Conservation (phyloP, 2,888 invertebrate species). For the Pegoplata infirma region DNA sequence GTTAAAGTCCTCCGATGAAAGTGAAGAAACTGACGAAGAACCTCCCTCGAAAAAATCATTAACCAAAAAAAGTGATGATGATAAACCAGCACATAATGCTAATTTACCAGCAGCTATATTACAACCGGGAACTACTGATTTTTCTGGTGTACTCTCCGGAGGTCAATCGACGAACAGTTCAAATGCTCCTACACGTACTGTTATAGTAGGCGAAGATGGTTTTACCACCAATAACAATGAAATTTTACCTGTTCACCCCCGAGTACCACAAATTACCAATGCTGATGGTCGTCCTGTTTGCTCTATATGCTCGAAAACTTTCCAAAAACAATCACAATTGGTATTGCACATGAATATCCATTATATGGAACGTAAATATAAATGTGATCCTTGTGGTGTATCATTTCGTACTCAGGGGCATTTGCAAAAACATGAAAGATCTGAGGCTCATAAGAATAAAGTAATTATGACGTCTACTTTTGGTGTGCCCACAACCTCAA, state of each 20-base stretch:
- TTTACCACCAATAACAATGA: slow-evolving; percentile 76
- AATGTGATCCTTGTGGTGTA: slow-evolving; percentile 94
- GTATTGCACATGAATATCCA: slow-evolving; percentile 96
- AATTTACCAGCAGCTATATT: slow-evolving; percentile 73
- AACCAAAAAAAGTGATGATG: slow-evolving; percentile 71
- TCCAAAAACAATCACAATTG: slow-evolving; percentile 93
- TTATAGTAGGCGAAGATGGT: slow-evolving; percentile 83
- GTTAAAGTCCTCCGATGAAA: slow-evolving; percentile 64
- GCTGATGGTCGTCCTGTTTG: slow-evolving; percentile 87
- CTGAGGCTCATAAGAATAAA: slow-evolving; percentile 94
- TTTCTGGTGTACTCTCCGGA: slow-evolving; percentile 73
- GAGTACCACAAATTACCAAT: slow-evolving; percentile 77
- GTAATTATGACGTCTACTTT: slow-evolving; percentile 92
- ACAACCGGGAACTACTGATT: slow-evolving; percentile 74
- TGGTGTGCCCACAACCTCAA: slow-evolving; percentile 89
- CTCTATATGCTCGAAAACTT: slow-evolving; percentile 93
- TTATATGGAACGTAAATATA: slow-evolving; percentile 94
- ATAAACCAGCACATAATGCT: slow-evolving; percentile 74
- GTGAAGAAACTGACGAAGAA: slow-evolving; percentile 67
- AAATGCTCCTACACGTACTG: slow-evolving; percentile 69
- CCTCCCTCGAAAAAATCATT: slow-evolving; percentile 26
- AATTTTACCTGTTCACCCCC: slow-evolving; percentile 78
- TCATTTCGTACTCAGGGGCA: slow-evolving; percentile 94
- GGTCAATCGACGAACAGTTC: slow-evolving; percentile 1
- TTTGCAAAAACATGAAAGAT: slow-evolving; percentile 93